Evolutionary conservation across 2,113 vertebrate species (phyloP).

Genomic region (Drymodes brunneopygia): DNA sequence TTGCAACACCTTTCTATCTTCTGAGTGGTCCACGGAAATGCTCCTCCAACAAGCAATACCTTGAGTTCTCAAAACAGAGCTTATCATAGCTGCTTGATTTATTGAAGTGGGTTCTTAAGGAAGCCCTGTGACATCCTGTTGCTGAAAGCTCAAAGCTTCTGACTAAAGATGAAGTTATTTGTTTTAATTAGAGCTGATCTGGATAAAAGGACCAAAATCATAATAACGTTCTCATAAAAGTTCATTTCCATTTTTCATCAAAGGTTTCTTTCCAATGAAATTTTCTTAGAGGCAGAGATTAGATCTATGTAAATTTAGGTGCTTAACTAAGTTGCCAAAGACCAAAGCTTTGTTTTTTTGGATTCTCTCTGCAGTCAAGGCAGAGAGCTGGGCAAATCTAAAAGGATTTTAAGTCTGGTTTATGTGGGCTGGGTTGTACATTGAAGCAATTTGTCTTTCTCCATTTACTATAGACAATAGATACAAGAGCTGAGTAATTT

Average conservation of each 20-base stretch:
- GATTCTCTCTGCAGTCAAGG: neutral
- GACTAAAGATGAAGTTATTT: neutral
- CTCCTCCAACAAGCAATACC: neutral
- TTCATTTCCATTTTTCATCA: neutral
- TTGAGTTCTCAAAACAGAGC: neutral
- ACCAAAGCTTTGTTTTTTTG: neutral
- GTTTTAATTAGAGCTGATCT: neutral
- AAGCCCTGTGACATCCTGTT: neutral
- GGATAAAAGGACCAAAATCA: neutral
- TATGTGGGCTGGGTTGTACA: neutral
- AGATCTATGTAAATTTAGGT: neutral
- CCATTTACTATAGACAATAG: neutral
- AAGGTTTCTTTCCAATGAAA: neutral
- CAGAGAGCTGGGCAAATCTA: neutral
- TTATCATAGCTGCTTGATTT: neutral
- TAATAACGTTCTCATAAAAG: neutral
- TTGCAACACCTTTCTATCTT: neutral
- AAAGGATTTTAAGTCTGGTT: neutral
- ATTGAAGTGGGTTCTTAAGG: neutral
- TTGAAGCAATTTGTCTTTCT: neutral
- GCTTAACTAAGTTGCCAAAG: neutral
- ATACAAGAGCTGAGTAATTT: neutral
- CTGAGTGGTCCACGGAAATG: neutral
- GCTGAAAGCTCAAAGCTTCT: neutral
- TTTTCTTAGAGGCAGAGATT: neutral